A percentile compares a stretch with the other conserved stretches of the same genome.
Evolutionary conservation across 2,888 invertebrate species (phyloP).

Genomic region (Ferrisia virgata): DNA sequence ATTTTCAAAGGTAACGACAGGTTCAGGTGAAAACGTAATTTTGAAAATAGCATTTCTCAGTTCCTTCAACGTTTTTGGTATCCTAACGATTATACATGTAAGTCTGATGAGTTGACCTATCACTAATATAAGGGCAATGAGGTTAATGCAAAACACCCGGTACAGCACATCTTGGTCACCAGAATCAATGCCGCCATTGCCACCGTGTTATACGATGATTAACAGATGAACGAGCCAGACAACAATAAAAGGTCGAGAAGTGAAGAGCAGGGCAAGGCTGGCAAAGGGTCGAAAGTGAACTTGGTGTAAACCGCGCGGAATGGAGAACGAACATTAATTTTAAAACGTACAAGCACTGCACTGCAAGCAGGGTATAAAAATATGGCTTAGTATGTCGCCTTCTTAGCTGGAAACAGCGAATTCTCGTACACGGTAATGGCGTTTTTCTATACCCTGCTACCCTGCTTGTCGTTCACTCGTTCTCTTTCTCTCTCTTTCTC

Average conservation of each 20-base stretch:
- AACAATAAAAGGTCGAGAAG: background rate
- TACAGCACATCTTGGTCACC: constrained; percentile 4
- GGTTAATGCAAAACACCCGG: too few relatives aligned
- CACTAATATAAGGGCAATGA: too few relatives aligned
- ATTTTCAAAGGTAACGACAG: too few relatives aligned
- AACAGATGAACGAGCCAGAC: background rate
- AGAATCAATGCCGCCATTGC: background rate
- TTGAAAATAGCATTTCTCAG: too few relatives aligned
- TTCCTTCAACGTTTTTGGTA: too few relatives aligned
- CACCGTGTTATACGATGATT: background rate
- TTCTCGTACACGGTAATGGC: constrained; percentile 17
- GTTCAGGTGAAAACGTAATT: too few relatives aligned
- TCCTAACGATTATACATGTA: too few relatives aligned
- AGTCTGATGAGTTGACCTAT: too few relatives aligned
- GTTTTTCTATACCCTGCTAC: background rate
- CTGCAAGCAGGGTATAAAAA: background rate
- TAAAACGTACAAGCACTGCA: constrained; percentile 17
- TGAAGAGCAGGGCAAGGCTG: background rate
- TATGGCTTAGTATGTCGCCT: constrained; percentile 17
- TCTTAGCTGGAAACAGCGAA: constrained; percentile 8
- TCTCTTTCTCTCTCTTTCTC: too few relatives aligned
- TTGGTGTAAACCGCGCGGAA: background rate
- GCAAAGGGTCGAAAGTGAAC: background rate
- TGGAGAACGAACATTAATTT: constrained; percentile 9
- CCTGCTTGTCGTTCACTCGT: too few relatives aligned